These are phyloP conservation scores for Percina caprodes DNA, from an alignment of 2,113 vertebrate species.

Conservation along the genomic window DNA sequence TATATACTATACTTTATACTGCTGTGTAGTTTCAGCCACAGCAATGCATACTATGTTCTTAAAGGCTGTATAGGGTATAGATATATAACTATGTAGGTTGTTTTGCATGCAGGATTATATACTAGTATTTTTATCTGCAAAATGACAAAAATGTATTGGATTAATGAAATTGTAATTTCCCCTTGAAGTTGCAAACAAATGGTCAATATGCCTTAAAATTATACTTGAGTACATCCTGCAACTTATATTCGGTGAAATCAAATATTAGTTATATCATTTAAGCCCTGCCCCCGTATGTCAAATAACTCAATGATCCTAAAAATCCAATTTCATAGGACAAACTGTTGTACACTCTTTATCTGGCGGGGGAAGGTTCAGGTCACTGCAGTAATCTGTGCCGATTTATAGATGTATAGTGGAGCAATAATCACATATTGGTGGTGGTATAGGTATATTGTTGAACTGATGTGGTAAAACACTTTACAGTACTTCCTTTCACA, in stretches of 20 bases:
- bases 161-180: not conserved
- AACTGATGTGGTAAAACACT: slow-evolving; percentile 32
- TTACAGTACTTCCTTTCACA: slow-evolving; percentile 43
- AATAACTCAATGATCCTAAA: not conserved
- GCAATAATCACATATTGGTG: not conserved
- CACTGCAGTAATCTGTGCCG: not conserved
- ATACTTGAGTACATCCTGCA: not conserved
- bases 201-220: not conserved
- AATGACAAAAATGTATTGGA: not conserved
- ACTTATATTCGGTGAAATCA: too few relatives aligned
- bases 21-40: not conserved
- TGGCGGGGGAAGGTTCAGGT: too few relatives aligned
- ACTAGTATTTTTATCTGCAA: too few relatives aligned
- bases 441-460: not conserved
- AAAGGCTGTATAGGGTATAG: too few relatives aligned
- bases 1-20: not conserved
- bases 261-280: not conserved
- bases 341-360: not conserved
- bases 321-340: not conserved
- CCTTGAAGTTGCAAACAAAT: not conserved
- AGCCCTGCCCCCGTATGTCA: not conserved
- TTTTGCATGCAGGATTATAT: too few relatives aligned
- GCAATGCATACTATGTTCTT: too few relatives aligned
- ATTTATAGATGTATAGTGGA: not conserved
- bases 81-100: too few relatives aligned